Evolutionary conservation across 2,888 invertebrate genomes (phyloP), one percentile per base, ranked within the genome.

Genomic region (Halictus ligatus): DNA sequence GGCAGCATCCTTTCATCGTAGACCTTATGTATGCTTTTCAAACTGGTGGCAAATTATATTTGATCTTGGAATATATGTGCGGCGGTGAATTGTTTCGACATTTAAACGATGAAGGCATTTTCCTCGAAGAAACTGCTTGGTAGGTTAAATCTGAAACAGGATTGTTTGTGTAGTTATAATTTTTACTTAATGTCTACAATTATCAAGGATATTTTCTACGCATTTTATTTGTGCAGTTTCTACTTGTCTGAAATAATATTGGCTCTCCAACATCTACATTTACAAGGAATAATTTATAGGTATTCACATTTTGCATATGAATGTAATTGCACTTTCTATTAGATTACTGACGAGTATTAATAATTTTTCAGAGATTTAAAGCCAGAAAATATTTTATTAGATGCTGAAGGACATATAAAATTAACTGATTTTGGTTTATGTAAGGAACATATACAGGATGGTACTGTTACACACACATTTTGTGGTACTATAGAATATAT

Each of bases 401-500:
- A 99, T 96, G 97, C 98, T 89, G 97, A 98, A 95, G 99, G 99
- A 83, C 99, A 99, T 96, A 98, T 95, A 77, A 95, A 95, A 86
- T 85, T 95, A 75, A 95, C 95, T 67, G 95, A 95, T 85, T 95
- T 95, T 91, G 95, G 95, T 77, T 90, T 95, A 35, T 95, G 95
- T 81, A 95, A 95, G 83, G 95, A 95, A 60, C 93, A 95, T 75
- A 92, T 95, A 94, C 97, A 97, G 94, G 98, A 98, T 94, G 98
- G 98, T 89, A 97, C 97, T 93, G 98, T 99, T 80, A 99, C 99
- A 86, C 99, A 99, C 95, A 99, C 99, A 89, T 99, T 99, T 96
- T 99, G 99, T 96, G 99, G 99, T 84, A 99, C 99, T 88, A 99
- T 99, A 94, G 99, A 99, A 96, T 99, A 99, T 95, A 99, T 99